Base-by-base conservation (phyloP, 2,113 vertebrate species). In the Trochalopteron elliotii region DNA sequence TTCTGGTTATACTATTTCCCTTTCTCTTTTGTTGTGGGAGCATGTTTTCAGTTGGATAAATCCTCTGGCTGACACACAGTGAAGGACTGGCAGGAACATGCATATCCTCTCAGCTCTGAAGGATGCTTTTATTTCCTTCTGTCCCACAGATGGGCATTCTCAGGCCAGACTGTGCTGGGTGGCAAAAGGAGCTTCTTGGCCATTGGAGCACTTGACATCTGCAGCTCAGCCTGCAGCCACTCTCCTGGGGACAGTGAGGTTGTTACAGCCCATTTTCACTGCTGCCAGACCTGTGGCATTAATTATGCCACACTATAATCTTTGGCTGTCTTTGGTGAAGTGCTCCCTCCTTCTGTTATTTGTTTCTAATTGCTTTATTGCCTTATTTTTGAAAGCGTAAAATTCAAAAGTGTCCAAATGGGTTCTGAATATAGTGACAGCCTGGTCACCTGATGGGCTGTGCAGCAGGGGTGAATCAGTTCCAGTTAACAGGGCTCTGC, bases 331-430 rank as follows among this genome's bases (percentile, higher is more conserved):
- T 87, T 74, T 49, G 19, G 50, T 72, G 30, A 84, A 87, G 77
- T 37, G 53, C 50, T 47, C 59, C 65, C 53, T 80, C 53, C 71
- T 89, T 71, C 70, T 61, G 20, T 77, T 72, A 74, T 22, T 53
- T 87, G 33, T 88, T 88, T 80, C 71, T 82, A 78, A 94, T 68
- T 49, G 49, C 40, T 88, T 94, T 95, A 75, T 91, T 68, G 49
- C 44, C 50, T 87, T 79, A 23, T 87, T 95, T 93, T 64, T 90
- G 44, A 90, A 67, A 93, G 61, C 0, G 0, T 75, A 39, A 44
- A 45, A 89, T 77, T 70, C 33, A 9, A 22, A 92, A 72, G 81
- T 20, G 56, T 72, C 39, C 81, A n/a, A 82, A 56, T 71, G 47
- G 44, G 39, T 68, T 75, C 57, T 74, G 65, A 81, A 64, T 35